Percentiles rank a stretch among this genome's conserved stretches.
phyloP scores from a whole-genome alignment of 2,113 vertebrate species.

The Egretta garzetta region DNA sequence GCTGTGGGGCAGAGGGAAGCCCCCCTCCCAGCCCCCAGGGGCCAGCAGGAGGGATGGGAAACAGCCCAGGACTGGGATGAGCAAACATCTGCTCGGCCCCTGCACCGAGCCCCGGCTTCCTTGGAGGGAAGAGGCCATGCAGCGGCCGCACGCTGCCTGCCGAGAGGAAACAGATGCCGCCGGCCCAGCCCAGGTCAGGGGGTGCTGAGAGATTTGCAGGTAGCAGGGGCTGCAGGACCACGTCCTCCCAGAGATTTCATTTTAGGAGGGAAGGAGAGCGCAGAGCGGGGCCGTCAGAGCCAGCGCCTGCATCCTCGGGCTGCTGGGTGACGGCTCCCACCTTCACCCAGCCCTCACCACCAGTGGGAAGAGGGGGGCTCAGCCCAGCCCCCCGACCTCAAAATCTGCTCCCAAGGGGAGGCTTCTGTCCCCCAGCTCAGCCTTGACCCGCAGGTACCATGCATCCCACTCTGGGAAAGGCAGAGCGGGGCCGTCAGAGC shows the following conservation, averaged over 20 bases:
- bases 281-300: not conserved
- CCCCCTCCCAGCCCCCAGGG: accelerated
- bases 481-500: not conserved
- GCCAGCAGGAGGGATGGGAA: accelerated
- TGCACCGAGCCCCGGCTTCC: accelerated
- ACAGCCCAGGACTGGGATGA: accelerated
- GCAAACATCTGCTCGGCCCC: not conserved
- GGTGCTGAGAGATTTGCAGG: not conserved
- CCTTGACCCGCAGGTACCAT: not conserved
- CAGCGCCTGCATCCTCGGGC: not conserved
- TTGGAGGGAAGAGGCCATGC: not conserved
- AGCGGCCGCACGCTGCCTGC: not conserved
- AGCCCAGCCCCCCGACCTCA: not conserved
- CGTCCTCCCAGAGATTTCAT: not conserved
- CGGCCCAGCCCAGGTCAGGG: not conserved
- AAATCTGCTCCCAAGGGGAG: not conserved
- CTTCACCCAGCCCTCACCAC: not conserved
- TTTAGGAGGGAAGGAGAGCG: accelerated
- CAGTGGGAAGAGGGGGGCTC: not conserved
- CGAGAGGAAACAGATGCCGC: not conserved
- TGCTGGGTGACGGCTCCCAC: not conserved
- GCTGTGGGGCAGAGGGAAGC: not conserved
- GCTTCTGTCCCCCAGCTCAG: not conserved
- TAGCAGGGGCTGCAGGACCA: not conserved
- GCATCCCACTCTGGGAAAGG: accelerated